Conservation (phyloP, 92 coral and sea anemone genomes). For the Scolanthus callimorphus region DNA sequence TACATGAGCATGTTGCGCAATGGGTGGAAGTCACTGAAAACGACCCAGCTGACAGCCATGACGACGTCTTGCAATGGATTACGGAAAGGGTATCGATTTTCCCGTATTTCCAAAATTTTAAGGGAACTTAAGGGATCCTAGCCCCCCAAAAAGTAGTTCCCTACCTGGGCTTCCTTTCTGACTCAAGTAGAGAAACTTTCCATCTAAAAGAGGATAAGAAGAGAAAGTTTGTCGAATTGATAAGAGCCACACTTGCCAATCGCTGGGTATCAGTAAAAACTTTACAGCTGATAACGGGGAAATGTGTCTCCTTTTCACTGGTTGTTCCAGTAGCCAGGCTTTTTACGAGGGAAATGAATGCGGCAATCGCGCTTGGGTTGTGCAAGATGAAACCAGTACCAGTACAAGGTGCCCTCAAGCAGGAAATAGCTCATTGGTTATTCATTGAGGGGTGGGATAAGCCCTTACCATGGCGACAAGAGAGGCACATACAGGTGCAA, state of each 20-base stretch:
- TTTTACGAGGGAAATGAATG: slow-evolving; percentile 44
- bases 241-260: too few species aligned
- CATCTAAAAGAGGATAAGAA: slow-evolving; percentile 9
- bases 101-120: too few species aligned
- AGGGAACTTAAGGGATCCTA: too few species aligned
- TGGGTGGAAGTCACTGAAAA: too few species aligned
- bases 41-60: too few species aligned
- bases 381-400: slow-evolving; percentile 13
- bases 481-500: slow-evolving; percentile 24
- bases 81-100: too few species aligned
- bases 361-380: slow-evolving; percentile 31
- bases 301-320: slow-evolving; percentile 40
- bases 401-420: slow-evolving; percentile 5
- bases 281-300: slow-evolving; percentile 29
- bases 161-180: too few species aligned
- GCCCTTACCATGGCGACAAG: slow-evolving; percentile 40
- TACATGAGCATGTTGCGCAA: too few species aligned
- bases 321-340: slow-evolving; percentile 32
- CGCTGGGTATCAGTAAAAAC: too few species aligned
- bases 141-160: too few species aligned
- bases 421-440: slow-evolving; percentile 40
- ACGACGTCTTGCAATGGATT: too few species aligned
- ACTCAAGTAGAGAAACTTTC: slow-evolving; percentile 12
- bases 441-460: slow-evolving; percentile 25
- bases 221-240: too few species aligned